Base-by-base conservation (phyloP, 2,797 vertebrate genomes). In the Hippoglossus hippoglossus region DNA sequence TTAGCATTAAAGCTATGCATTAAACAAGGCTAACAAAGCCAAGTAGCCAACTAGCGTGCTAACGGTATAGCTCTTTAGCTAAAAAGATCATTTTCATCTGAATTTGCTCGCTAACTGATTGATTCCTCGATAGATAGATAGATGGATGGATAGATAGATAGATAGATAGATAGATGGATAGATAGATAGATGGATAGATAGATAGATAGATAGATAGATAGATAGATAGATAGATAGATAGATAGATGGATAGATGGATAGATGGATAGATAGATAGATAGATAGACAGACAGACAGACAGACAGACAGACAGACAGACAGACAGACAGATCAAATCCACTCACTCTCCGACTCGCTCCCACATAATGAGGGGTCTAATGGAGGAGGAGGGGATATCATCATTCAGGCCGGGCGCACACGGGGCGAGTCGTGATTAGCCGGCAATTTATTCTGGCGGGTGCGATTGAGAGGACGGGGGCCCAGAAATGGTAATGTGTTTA, bases 401-500 rank as follows among this genome's bases (percentile, higher is more conserved):
- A 94, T 93, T 92, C 93, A 86, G 85, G 72, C 75, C 64, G 83
- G 86, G 46, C 56, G 49, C 36, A 49, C 36, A 41, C 63, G 2
- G 84, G 86, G 80, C 64, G 82, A 83, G 88, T 87, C 75, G 63
- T 94, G 91, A 94, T 95, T 95, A 94, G 89, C 82, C 24, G 82
- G 68, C 89, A 91, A 94, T 94, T 92, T 94, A 95, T 95, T 94
- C 93, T 81, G 81, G 79, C 63, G 71, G 84, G 71, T 18, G 80
- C 84, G 60, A 92, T 93, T 91, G 90, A 88, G 86, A 90, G 88
- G 85, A 87, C 82, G 82, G 80, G 80, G 73, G 71, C 67, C 88
- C 88, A 90, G 87, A 94, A 92, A 95, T 95, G 94, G 94, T 92
- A 94, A 95, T 95, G 94, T 94, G 94, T 93, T 95, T 94, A 95